These are phyloP conservation scores for Brienomyrus longianalis DNA, from an alignment of 2,113 vertebrate species.

Conservation along the genomic window DNA sequence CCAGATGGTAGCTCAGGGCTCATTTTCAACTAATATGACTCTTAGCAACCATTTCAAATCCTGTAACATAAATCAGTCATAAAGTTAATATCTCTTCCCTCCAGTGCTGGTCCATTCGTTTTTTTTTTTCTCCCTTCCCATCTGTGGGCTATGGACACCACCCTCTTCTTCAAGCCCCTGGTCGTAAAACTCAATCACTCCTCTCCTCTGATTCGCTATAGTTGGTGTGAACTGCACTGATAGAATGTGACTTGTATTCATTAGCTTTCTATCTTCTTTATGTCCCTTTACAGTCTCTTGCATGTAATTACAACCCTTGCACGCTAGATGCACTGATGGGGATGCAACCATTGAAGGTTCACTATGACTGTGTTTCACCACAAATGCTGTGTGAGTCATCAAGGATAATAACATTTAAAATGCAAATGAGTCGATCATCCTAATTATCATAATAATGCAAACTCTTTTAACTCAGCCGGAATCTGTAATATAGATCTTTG, in stretches of 20 bases:
- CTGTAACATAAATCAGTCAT: neutral
- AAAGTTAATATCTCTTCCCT: neutral
- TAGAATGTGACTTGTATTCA: neutral
- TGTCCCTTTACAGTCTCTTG: neutral
- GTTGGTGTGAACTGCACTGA: neutral
- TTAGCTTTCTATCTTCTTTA: neutral
- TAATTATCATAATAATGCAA: constrained; percentile 8
- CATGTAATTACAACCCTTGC: neutral
- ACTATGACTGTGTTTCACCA: constrained; percentile 1
- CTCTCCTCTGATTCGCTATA: neutral
- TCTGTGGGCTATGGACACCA: neutral
- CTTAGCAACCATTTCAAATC: neutral
- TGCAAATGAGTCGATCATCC: neutral
- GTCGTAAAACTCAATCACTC: neutral
- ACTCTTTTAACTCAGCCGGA: neutral
- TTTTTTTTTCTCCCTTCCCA: neutral
- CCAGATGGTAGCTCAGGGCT: neutral
- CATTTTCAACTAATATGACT: neutral
- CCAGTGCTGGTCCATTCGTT: neutral
- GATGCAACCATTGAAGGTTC: neutral
- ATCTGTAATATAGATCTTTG: constrained; percentile 5
- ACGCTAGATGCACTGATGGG: neutral
- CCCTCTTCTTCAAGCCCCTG: neutral
- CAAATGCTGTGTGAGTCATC: neutral
- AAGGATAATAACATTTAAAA: constrained; percentile 4